A percentile compares a stretch with the other conserved stretches of the same genome.
Conservation (phyloP, 2,888 invertebrate species). For the Labia minor region DNA sequence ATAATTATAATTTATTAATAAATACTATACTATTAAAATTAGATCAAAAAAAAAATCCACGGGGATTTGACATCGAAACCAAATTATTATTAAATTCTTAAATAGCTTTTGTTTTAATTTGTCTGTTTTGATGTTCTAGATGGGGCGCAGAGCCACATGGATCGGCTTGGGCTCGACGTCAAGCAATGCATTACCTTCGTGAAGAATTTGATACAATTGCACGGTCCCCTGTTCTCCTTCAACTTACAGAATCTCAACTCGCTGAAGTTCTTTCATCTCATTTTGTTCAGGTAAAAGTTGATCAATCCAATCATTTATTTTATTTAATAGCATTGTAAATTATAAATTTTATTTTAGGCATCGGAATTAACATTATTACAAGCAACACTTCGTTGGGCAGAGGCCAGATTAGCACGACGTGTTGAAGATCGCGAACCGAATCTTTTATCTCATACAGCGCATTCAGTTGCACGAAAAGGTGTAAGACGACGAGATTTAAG, state of each 20-base stretch:
- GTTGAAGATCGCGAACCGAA: constrained; percentile 87
- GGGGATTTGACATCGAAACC: no score
- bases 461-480: constrained; percentile 77
- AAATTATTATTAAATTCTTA: neutral
- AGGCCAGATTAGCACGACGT: constrained; percentile 66
- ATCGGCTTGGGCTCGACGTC: constrained; percentile 81
- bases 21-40: no score
- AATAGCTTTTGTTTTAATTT: constrained; percentile 17
- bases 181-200: constrained; percentile 79
- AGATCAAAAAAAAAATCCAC: no score
- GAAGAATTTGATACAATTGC: constrained; percentile 81
- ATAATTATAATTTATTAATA: no score
- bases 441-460: constrained; percentile 82
- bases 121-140: no score
- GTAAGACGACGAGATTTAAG: constrained; percentile 69
- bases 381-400: constrained; percentile 81
- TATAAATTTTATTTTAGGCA: constrained; percentile 42
- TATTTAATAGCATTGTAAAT: no score
- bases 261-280: constrained; percentile 65
- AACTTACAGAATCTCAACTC: constrained; percentile 63
- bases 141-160: constrained; percentile 90
- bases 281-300: constrained; percentile 42
- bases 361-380: constrained; percentile 82
- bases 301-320: neutral
- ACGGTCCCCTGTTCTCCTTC: constrained; percentile 59